Percentiles rank a stretch among this genome's conserved stretches.
These are phyloP conservation scores for Drosophila macrospina DNA, from an alignment of 2,888 invertebrate species.

Conservation along the genomic window DNA sequence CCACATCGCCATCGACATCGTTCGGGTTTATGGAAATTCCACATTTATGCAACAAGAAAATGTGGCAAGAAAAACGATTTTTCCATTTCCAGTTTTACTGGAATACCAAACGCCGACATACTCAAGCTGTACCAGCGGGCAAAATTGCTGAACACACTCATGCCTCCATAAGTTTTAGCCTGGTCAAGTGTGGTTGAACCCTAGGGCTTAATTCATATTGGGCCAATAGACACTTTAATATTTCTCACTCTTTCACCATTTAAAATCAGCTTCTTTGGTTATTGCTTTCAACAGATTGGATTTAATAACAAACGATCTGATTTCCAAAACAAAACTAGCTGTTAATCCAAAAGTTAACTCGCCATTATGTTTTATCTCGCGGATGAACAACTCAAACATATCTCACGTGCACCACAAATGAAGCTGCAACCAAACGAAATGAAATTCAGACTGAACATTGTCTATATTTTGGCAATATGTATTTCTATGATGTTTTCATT, in stretches of 20 bases:
- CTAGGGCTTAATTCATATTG: slow-evolving; percentile 10
- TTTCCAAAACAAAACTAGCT: slow-evolving; percentile 10
- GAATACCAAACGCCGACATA: slow-evolving; percentile 53
- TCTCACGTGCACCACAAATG: slow-evolving; percentile 41
- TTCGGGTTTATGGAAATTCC: slow-evolving; percentile 74
- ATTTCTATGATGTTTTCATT: background rate
- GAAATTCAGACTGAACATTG: slow-evolving; percentile 1
- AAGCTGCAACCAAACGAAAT: slow-evolving; percentile 7
- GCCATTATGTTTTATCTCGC: slow-evolving; percentile 23
- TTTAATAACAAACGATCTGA: slow-evolving; percentile 12
- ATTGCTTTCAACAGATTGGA: slow-evolving; percentile 13
- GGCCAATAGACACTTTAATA: background rate
- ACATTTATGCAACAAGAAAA: slow-evolving; percentile 77
- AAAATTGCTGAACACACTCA: slow-evolving; percentile 44
- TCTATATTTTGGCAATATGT: background rate
- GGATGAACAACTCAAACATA: slow-evolving; percentile 28
- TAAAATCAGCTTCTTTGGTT: background rate
- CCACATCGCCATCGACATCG: slow-evolving; percentile 1
- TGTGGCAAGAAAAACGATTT: slow-evolving; percentile 62
- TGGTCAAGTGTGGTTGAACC: slow-evolving; percentile 30
- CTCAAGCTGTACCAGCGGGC: slow-evolving; percentile 64
- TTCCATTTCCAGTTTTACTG: slow-evolving; percentile 75
- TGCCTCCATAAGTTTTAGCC: slow-evolving; percentile 34
- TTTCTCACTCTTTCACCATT: background rate
- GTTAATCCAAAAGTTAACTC: slow-evolving; percentile 17